phyloP scores from a whole-genome alignment of 2,888 invertebrate genomes.

The Schizaphis graminum region DNA sequence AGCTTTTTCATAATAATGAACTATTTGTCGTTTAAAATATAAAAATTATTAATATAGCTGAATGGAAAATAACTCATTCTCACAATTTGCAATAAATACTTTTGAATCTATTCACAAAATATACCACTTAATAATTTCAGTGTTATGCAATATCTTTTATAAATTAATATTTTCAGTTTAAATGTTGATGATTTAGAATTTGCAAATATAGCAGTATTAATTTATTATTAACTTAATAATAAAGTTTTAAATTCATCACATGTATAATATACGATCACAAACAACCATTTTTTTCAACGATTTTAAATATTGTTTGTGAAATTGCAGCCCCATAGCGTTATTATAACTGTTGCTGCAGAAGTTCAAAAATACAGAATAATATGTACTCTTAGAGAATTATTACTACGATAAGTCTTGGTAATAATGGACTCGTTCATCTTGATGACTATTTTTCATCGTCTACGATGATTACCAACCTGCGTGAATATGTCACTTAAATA shows the following conservation, averaged over 20 bases:
- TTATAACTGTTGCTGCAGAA: neutral
- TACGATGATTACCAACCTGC: neutral
- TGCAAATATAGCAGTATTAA: neutral
- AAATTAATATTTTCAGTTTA: neutral
- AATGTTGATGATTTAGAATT: neutral
- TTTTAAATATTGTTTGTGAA: neutral
- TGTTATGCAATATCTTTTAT: neutral
- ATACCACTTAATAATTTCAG: neutral
- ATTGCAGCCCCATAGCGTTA: neutral
- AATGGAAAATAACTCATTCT: neutral
- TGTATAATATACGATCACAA: neutral
- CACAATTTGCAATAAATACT: neutral
- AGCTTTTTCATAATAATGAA: neutral
- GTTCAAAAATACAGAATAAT: neutral
- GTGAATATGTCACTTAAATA: neutral
- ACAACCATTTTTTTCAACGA: neutral
- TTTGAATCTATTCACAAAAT: neutral
- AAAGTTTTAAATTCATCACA: neutral
- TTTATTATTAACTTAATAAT: neutral
- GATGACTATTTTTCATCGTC: neutral
- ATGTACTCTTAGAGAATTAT: neutral
- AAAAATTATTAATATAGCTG: neutral
- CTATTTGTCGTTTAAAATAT: neutral
- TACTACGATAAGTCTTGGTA: neutral
- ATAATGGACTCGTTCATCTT: neutral